Evolutionary conservation across 2,888 invertebrate genomes (phyloP).

Genomic region (Euphydryas editha): DNA sequence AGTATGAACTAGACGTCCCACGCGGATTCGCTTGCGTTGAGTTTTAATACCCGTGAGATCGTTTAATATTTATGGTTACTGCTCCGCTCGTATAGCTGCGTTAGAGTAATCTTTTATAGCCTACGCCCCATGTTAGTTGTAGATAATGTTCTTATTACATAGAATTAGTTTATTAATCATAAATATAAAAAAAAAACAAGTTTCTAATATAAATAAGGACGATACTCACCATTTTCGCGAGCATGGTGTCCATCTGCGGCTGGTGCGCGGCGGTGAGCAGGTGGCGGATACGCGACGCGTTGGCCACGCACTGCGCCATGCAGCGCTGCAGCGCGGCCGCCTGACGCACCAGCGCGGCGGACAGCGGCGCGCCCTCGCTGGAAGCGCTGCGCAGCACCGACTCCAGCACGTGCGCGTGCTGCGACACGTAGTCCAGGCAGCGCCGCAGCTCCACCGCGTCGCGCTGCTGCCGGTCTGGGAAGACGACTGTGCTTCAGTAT

Average conservation of each 20-base stretch:
- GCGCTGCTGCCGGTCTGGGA: constrained; percentile 72
- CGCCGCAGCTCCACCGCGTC: constrained; percentile 75
- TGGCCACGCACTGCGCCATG: constrained; percentile 79
- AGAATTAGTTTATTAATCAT: too few species aligned
- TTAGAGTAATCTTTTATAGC: too few species aligned
- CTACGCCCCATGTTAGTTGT: too few species aligned
- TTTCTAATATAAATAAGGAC: too few species aligned
- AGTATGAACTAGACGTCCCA: too few species aligned
- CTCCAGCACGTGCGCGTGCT: constrained; percentile 78
- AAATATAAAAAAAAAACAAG: too few species aligned
- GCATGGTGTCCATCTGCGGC: constrained; percentile 79
- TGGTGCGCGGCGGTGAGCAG: constrained; percentile 72
- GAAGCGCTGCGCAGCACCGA: constrained; percentile 69
- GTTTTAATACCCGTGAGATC: too few species aligned
- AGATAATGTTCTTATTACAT: too few species aligned
- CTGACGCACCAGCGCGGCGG: constrained; percentile 72
- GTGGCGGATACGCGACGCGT: constrained; percentile 73
- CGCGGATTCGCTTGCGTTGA: too few species aligned
- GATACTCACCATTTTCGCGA: constrained; percentile 78
- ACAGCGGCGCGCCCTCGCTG: constrained; percentile 63
- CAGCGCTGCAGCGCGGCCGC: constrained; percentile 77
- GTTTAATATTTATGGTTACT: too few species aligned
- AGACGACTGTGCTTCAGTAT: too few species aligned
- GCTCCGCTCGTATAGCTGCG: too few species aligned
- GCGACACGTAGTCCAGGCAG: constrained; percentile 76